These are phyloP conservation scores for Sus cebifrons DNA, from an alignment of 2,797 vertebrate genomes.

Conservation along the genomic window DNA sequence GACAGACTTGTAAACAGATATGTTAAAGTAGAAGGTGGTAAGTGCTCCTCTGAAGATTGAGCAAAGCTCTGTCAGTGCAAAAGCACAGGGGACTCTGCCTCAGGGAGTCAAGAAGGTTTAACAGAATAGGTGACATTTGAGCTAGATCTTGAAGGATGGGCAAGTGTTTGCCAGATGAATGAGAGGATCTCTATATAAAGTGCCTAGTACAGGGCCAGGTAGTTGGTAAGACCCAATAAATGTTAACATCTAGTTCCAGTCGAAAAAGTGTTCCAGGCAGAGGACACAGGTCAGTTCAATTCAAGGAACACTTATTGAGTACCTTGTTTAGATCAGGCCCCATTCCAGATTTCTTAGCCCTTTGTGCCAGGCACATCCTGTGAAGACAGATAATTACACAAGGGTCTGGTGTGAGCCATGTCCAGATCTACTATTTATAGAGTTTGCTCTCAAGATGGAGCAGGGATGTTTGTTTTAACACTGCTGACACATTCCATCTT, in stretches of 20 bases:
- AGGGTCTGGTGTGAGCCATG: slow-evolving; percentile 73
- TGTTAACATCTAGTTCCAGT: slow-evolving; percentile 73
- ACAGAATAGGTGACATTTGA: slow-evolving; percentile 83
- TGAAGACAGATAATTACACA: slow-evolving; percentile 81
- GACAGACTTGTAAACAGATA: slow-evolving; percentile 74
- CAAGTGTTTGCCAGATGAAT: slow-evolving; percentile 77
- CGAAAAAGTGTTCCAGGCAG: slow-evolving; percentile 63
- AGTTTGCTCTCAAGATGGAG: slow-evolving; percentile 70
- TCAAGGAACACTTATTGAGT: slow-evolving; percentile 77
- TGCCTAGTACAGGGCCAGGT: slow-evolving; percentile 68
- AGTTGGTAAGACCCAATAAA: slow-evolving; percentile 69
- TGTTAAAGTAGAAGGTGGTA: slow-evolving; percentile 75
- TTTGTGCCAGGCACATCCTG: slow-evolving; percentile 78
- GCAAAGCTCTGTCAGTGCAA: slow-evolving; percentile 71
- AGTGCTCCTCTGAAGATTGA: slow-evolving; percentile 72
- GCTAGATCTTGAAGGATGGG: slow-evolving; percentile 81
- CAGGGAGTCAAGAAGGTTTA: slow-evolving; percentile 69
- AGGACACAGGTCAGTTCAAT: slow-evolving; percentile 68
- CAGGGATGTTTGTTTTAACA: slow-evolving; percentile 76
- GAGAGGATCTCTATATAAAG: slow-evolving; percentile 82
- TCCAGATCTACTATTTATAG: slow-evolving; percentile 82
- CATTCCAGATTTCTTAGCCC: slow-evolving; percentile 55
- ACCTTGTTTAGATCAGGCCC: slow-evolving; percentile 64
- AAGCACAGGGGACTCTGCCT: slow-evolving; percentile 63
- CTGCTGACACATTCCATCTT: slow-evolving; percentile 73